Evolutionary conservation across 2,797 vertebrate species (phyloP).

Genomic region (Propithecus perrieri): DNA sequence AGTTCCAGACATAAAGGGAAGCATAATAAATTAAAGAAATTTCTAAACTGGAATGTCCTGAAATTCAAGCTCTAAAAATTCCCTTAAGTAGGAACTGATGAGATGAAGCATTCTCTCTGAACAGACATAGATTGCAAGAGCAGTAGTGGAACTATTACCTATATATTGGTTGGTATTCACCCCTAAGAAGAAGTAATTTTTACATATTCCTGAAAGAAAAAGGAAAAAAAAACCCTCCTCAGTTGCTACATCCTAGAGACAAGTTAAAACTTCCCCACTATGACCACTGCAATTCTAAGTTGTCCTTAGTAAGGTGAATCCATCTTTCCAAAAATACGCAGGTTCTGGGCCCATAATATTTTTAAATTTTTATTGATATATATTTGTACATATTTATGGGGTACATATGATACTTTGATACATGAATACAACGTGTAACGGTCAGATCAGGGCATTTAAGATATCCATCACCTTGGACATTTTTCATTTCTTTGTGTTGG

Average conservation of each 20-base stretch:
- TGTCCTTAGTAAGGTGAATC: not conserved
- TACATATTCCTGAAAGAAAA: not conserved
- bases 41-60: conserved; percentile 66
- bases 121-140: not conserved
- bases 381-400: not conserved
- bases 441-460: not conserved
- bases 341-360: not conserved
- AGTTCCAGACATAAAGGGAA: conserved; percentile 77
- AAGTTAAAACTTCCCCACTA: not conserved
- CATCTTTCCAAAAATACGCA: not conserved
- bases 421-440: not conserved
- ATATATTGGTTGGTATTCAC: not conserved
- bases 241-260: not conserved
- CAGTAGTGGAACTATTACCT: not conserved
- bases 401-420: not conserved
- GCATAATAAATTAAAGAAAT: conserved; percentile 75
- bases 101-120: not conserved
- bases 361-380: not conserved
- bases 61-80: conserved; percentile 58
- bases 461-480: not conserved
- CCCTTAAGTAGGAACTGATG: not conserved
- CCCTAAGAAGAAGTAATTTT: not conserved
- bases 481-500: not conserved
- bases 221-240: not conserved
- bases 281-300: not conserved